phyloP scores from a whole-genome alignment of 2,888 invertebrate genomes.

The Drosophila phalerata region DNA sequence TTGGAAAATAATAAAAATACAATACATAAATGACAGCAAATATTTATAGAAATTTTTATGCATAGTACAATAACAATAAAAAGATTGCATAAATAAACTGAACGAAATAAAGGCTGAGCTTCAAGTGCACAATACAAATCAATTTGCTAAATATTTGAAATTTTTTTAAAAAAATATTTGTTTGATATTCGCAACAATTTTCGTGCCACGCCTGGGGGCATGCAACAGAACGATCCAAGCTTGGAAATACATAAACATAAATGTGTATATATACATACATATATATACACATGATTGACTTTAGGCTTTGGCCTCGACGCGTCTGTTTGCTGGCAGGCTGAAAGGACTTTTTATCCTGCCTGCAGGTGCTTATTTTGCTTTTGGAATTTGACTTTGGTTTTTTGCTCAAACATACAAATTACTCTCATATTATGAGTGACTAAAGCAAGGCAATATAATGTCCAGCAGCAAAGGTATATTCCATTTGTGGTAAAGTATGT shows the following conservation, averaged over 20 bases:
- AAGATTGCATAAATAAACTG: not conserved
- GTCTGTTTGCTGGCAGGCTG: constrained; percentile 32
- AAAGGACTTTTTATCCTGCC: constrained; percentile 26
- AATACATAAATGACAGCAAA: not conserved
- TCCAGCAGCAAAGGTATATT: not conserved
- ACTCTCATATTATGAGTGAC: constrained; percentile 34
- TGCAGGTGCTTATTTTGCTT: not conserved
- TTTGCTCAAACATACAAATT: constrained; percentile 26
- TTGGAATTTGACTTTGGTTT: not conserved
- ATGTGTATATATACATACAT: not conserved
- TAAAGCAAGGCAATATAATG: not conserved
- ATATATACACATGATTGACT: constrained; percentile 33
- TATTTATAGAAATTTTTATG: constrained; percentile 11
- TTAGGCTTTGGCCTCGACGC: constrained; percentile 26
- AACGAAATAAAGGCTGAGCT: not conserved
- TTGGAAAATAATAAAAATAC: not conserved
- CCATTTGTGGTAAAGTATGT: not conserved
- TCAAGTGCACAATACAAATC: constrained; percentile 10
- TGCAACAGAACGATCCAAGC: not conserved
- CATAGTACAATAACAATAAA: not conserved
- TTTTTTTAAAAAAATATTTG: not conserved
- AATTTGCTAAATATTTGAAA: constrained; percentile 8
- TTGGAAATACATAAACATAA: too few relatives aligned
- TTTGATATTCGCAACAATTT: not conserved
- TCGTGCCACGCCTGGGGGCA: not conserved